Evolutionary conservation across 2,113 vertebrate species (phyloP).

Genomic region (Morphnarchus princeps): DNA sequence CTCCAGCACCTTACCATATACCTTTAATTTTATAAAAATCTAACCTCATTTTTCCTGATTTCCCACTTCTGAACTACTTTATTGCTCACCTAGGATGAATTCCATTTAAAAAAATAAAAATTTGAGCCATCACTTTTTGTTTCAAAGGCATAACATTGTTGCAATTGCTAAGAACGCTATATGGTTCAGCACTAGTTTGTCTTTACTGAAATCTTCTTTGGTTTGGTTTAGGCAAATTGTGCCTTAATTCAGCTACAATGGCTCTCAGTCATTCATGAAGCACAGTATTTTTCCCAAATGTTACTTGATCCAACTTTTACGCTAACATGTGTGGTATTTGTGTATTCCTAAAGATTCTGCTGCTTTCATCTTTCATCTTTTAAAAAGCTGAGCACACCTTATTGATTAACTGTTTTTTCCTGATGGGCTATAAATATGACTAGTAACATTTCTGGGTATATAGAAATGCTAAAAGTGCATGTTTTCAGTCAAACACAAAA

Average conservation of each 20-base stretch:
- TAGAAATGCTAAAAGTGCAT: accelerated
- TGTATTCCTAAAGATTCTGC: neutral
- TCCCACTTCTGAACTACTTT: neutral
- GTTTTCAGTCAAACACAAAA: neutral
- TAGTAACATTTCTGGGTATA: neutral
- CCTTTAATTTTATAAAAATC: neutral
- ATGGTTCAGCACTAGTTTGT: neutral
- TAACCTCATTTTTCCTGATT: neutral
- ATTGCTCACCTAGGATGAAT: neutral
- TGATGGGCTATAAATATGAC: neutral
- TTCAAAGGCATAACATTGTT: neutral
- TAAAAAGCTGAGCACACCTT: neutral
- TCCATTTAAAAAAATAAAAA: neutral
- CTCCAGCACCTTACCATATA: neutral
- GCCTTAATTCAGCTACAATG: neutral
- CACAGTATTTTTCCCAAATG: neutral
- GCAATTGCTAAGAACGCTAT: neutral
- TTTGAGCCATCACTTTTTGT: neutral
- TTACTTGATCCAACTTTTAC: neutral
- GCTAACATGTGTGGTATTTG: accelerated
- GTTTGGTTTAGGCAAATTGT: neutral
- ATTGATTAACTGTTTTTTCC: neutral
- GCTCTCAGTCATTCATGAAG: neutral
- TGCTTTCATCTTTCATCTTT: neutral
- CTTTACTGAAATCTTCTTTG: neutral